These are phyloP conservation scores for Cyprinodon diabolis DNA, from an alignment of 2,797 vertebrate genomes.

Conservation along the genomic window DNA sequence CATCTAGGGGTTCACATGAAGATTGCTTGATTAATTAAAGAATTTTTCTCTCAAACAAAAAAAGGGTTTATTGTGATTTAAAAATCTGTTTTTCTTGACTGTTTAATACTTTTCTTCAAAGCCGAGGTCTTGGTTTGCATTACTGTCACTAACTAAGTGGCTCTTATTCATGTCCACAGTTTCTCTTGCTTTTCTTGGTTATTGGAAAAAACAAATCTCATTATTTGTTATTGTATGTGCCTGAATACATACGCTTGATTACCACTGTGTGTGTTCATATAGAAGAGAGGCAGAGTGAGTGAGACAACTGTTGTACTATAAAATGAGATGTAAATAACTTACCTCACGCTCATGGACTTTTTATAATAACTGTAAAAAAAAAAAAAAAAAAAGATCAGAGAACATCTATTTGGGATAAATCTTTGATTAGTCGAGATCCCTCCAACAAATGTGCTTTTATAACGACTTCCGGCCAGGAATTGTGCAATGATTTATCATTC, in stretches of 20 bases:
- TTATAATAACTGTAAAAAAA: conserved; percentile 77
- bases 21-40: conserved; percentile 38
- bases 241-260: conserved; percentile 83
- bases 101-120: conserved; percentile 59
- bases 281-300: conserved; percentile 60
- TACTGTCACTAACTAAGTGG: conserved; percentile 47
- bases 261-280: conserved; percentile 78
- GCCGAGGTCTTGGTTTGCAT: conserved; percentile 49
- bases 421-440: conserved; percentile 70
- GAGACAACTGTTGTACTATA: conserved; percentile 72
- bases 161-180: conserved; percentile 47
- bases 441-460: conserved; percentile 68
- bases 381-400: conserved; percentile 56
- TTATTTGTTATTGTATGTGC: conserved; percentile 79
- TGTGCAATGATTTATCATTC: conserved; percentile 61
- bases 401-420: conserved; percentile 77
- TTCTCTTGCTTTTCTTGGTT: conserved; percentile 35
- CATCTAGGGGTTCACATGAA: conserved; percentile 40
- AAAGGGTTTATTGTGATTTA: conserved; percentile 41
- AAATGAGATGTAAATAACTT: conserved; percentile 78
- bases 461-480: conserved; percentile 62
- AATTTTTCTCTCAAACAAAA: conserved; percentile 38
- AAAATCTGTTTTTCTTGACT: conserved; percentile 50
- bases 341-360: conserved; percentile 80
- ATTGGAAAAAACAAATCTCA: conserved; percentile 52